Evolutionary conservation across 2,888 invertebrate genomes (phyloP), one percentile per base, ranked within the genome.

Genomic region (Drosophila robusta): DNA sequence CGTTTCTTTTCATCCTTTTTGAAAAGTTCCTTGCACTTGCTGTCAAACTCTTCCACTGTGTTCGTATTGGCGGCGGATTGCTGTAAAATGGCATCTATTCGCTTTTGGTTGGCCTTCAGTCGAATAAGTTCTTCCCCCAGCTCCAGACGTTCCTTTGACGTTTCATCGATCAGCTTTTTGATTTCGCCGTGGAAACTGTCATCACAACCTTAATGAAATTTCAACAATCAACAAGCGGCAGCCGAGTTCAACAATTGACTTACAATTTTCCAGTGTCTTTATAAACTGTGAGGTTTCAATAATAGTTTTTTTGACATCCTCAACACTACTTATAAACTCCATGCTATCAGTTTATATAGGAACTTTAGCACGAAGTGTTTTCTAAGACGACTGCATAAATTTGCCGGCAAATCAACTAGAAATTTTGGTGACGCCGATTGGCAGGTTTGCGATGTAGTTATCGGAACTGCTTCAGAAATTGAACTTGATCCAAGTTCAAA

Each of bases 231-330:
- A n/a, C 9, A 18, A 1, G 1, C 24, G n/a, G 16, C 16, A 22
- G 29, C 9, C 9, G 29, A 29, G 4, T 12, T 16, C n/a, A 16
- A 16, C 3, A 4, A 8, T 16, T 16, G 1, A 41, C 16, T 70
- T 26, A 46, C 75, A 46, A 4, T 22, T 18, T 29, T 54, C 51
- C 4, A 70, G 49, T n/a, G 72, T 71, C 4, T 56, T 44, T 6
- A 71, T 63, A 4, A n/a, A 39, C 14, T 49, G 8, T 4, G 29
- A 36, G 14, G 57, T 71, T 8, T 70, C 72, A 29, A 71, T 52
- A 14, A 70, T 7, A 3, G 9, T 26, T 34, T 34, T 45, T n/a
- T 63, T 71, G 3, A 39, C 11, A 16, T 38, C 46, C 22, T 70
- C 51, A 0, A 70, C 2, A 8, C 42, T 14, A n/a, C 16, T 24